phyloP scores from a whole-genome alignment of 2,797 vertebrate species.

The Carduelis carduelis region DNA sequence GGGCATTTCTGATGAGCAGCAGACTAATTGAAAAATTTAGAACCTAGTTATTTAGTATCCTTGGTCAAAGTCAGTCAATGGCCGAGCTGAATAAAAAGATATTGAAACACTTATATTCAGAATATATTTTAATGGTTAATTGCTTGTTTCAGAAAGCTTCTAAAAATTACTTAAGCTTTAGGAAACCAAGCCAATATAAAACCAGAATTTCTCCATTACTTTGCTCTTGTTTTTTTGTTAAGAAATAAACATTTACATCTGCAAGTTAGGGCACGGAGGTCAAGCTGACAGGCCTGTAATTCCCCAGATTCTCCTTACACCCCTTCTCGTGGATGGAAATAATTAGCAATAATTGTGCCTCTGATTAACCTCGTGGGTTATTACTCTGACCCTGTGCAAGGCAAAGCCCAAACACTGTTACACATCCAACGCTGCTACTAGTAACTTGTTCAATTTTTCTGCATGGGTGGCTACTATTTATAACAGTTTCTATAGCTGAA shows the following conservation, averaged over 20 bases:
- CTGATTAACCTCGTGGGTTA: rapidly evolving
- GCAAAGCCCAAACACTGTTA: not conserved
- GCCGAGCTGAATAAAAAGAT: not conserved
- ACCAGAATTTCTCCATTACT: not conserved
- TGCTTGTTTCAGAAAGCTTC: not conserved
- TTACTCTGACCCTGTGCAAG: not conserved
- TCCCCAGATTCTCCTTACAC: not conserved
- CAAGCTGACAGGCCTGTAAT: not conserved
- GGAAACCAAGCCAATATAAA: not conserved
- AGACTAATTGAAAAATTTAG: not conserved
- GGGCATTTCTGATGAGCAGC: not conserved
- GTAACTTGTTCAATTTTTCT: not conserved
- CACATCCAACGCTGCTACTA: not conserved
- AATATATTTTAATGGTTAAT: not conserved
- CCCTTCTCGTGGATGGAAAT: not conserved
- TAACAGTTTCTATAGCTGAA: not conserved
- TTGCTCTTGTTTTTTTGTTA: not conserved
- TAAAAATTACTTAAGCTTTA: not conserved
- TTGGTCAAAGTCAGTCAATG: not conserved
- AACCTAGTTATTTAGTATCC: not conserved
- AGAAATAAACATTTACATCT: not conserved
- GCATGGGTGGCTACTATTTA: not conserved
- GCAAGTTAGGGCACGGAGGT: not conserved
- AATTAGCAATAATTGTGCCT: not conserved
- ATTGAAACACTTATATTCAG: not conserved